phyloP scores from a whole-genome alignment of 2,888 invertebrate species.

The Tenthredo scrophulariae region DNA sequence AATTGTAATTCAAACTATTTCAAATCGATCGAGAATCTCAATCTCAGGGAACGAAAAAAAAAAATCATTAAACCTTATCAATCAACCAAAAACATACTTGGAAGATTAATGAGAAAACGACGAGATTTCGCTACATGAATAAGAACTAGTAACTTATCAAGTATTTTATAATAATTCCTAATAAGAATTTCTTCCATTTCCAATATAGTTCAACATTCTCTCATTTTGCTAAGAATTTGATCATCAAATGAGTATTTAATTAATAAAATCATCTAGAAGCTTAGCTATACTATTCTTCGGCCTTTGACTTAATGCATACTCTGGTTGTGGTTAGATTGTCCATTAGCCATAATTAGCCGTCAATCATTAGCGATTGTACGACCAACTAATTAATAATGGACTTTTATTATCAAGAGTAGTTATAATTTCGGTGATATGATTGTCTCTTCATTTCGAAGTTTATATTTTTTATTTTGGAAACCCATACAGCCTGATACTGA shows the following conservation, averaged over 20 bases:
- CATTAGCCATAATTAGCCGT: not conserved
- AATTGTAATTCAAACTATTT: not conserved
- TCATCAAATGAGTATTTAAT: not conserved
- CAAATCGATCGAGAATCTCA: not conserved
- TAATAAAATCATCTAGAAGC: not conserved
- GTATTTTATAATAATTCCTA: not conserved
- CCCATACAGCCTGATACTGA: not conserved
- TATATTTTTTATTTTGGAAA: not conserved
- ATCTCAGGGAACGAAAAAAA: not conserved
- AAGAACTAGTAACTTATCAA: not conserved
- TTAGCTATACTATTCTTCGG: conserved; percentile 1
- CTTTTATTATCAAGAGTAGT: not conserved
- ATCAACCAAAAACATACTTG: not conserved
- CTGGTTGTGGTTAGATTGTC: conserved; percentile 13
- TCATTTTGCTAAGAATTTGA: not conserved
- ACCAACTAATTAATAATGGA: not conserved
- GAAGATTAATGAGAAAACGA: not conserved
- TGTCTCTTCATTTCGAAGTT: not conserved
- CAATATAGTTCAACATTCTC: not conserved
- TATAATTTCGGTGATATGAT: not conserved
- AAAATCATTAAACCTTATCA: not conserved
- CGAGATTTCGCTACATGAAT: not conserved
- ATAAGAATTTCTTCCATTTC: conserved; percentile 1
- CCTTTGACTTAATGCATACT: not conserved
- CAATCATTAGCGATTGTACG: not conserved